These are phyloP conservation scores for Apostichopus japonicus DNA, from an alignment of 35 echinoderm and acorn worm species.

Conservation along the genomic window DNA sequence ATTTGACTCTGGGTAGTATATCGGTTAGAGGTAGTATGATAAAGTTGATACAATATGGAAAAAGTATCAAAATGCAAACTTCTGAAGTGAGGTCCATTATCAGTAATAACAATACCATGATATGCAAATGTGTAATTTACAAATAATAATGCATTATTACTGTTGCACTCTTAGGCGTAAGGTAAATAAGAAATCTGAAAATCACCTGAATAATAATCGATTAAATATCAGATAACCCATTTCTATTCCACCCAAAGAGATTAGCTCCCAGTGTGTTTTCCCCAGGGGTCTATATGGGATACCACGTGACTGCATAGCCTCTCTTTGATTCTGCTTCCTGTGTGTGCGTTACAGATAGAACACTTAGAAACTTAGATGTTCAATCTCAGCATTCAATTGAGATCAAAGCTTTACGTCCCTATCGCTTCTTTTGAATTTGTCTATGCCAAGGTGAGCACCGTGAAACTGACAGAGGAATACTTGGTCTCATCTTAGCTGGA, in stretches of 20 bases:
- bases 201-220: slow-evolving; percentile 22
- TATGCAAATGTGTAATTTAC: background rate
- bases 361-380: background rate
- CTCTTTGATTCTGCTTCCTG: too few species aligned
- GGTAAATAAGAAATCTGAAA: background rate
- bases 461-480: background rate
- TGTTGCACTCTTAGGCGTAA: slow-evolving; percentile 19
- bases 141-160: slow-evolving; percentile 8
- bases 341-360: too few species aligned
- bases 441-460: background rate
- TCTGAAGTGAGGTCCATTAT: slow-evolving; percentile 9
- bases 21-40: slow-evolving; percentile 22
- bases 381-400: background rate
- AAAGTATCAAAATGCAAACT: background rate
- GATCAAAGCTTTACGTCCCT: background rate
- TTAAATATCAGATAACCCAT: background rate
- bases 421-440: background rate
- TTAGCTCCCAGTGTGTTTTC: background rate
- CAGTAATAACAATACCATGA: background rate
- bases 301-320: too few species aligned
- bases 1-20: background rate
- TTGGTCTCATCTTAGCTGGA: background rate
- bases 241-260: slow-evolving; percentile 16
- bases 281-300: too few species aligned
- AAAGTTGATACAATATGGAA: background rate